Evolutionary conservation across 2,113 vertebrate genomes (phyloP).

Genomic region (Psilopsiagon aurifrons): DNA sequence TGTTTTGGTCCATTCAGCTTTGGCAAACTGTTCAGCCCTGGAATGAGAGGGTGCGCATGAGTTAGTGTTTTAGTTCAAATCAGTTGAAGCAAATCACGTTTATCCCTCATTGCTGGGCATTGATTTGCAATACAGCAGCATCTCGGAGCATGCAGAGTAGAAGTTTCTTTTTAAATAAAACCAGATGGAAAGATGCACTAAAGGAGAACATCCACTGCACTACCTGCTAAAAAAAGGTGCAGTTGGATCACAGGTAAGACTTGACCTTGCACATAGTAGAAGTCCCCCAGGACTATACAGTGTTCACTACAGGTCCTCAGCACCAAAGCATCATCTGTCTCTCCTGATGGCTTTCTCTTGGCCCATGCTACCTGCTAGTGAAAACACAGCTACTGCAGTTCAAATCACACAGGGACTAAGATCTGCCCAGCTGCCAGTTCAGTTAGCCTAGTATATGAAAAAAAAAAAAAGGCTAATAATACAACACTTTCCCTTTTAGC

Average conservation of each 20-base stretch:
- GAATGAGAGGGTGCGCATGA: rapidly evolving
- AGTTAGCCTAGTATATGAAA: neutral
- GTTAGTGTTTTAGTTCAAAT: neutral
- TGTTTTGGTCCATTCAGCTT: neutral
- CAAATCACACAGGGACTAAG: neutral
- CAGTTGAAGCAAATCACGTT: rapidly evolving
- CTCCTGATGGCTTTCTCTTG: neutral
- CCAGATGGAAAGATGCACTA: neutral
- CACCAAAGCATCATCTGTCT: neutral
- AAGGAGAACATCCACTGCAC: neutral
- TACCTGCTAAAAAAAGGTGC: neutral
- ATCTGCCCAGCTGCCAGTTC: neutral
- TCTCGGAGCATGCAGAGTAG: neutral
- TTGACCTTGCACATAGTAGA: neutral
- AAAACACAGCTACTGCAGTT: neutral
- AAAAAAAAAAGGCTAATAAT: neutral
- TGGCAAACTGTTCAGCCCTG: neutral
- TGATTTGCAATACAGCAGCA: neutral
- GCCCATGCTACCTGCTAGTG: neutral
- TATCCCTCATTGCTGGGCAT: rapidly evolving
- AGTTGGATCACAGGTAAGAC: neutral
- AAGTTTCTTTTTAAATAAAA: neutral
- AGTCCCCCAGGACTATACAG: neutral
- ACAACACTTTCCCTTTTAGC: neutral
- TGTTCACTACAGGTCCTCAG: neutral